These are phyloP conservation scores for Pelodiscus sinensis DNA, from an alignment of 2,113 vertebrate genomes.

Conservation along the genomic window DNA sequence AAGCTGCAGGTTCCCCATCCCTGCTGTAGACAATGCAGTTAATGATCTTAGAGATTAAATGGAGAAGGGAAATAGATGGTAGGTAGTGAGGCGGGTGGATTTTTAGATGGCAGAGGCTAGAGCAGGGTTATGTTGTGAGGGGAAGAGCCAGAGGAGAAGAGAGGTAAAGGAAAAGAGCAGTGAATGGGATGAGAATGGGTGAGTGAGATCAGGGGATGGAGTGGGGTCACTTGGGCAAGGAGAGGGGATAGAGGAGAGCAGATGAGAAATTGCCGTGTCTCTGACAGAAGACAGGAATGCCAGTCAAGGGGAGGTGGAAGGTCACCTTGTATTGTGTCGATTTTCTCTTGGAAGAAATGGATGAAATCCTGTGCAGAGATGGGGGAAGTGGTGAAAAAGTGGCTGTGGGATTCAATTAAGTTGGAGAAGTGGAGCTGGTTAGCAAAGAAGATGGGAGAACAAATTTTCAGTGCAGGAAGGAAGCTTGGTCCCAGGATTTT, in stretches of 20 bases:
- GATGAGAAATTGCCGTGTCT: background rate
- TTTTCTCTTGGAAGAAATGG: background rate
- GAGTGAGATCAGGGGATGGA: background rate
- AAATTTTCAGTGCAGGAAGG: background rate
- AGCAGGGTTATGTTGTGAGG: background rate
- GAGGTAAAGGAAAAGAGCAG: background rate
- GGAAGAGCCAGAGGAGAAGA: background rate
- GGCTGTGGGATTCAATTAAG: background rate
- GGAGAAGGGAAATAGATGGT: background rate
- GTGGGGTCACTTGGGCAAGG: no score
- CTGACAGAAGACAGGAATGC: background rate
- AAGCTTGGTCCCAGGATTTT: background rate
- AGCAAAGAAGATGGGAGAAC: background rate
- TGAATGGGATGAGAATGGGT: no score
- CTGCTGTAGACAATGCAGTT: background rate
- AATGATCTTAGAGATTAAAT: background rate
- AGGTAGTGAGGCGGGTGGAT: background rate
- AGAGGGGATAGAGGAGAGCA: background rate
- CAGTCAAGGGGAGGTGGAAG: background rate
- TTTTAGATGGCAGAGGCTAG: background rate
- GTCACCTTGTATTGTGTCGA: background rate
- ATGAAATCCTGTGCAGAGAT: background rate
- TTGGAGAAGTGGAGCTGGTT: background rate
- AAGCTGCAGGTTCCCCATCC: no score
- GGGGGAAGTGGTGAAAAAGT: no score